Conservation (phyloP, 2,888 invertebrate species). For the Netelia fuscicornis region DNA sequence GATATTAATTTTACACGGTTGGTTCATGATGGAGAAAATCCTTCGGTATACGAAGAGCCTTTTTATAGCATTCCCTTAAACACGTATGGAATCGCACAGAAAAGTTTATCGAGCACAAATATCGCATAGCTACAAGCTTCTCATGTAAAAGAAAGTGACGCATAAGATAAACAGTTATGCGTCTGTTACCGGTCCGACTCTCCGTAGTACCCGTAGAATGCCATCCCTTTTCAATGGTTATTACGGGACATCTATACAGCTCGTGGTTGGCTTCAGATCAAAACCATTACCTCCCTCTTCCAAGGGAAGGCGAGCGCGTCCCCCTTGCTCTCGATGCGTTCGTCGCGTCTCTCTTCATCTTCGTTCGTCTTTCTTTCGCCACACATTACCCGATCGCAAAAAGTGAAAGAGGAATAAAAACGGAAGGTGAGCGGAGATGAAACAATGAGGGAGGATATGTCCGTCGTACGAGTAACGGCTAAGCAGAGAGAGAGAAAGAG, state of each 20-base stretch:
- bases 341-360: conserved; percentile 51
- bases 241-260: conserved; percentile 29
- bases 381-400: conserved; percentile 40
- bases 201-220: conserved; percentile 1
- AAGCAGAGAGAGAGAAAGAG: conserved; percentile 30
- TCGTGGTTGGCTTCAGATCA: conserved; percentile 66
- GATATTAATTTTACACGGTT: no score
- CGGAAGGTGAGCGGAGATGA: not conserved
- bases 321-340: conserved; percentile 48
- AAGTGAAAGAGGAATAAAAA: conserved; percentile 33
- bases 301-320: conserved; percentile 41
- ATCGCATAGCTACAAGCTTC: not conserved
- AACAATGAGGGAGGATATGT: conserved; percentile 13
- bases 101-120: conserved; percentile 13
- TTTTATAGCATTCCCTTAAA: not conserved
- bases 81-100: not conserved
- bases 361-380: conserved; percentile 31
- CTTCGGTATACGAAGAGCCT: not conserved
- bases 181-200: conserved; percentile 19
- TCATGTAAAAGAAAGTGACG: conserved; percentile 42
- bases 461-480: not conserved
- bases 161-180: conserved; percentile 54
- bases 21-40: not conserved
- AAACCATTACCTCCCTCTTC: conserved; percentile 61
- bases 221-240: conserved; percentile 46